A percentile compares a stretch with the other conserved stretches of the same genome.
Evolutionary conservation across 64 coral and sea anemone genomes (phyloP).

Genomic region (Porites australiensis): DNA sequence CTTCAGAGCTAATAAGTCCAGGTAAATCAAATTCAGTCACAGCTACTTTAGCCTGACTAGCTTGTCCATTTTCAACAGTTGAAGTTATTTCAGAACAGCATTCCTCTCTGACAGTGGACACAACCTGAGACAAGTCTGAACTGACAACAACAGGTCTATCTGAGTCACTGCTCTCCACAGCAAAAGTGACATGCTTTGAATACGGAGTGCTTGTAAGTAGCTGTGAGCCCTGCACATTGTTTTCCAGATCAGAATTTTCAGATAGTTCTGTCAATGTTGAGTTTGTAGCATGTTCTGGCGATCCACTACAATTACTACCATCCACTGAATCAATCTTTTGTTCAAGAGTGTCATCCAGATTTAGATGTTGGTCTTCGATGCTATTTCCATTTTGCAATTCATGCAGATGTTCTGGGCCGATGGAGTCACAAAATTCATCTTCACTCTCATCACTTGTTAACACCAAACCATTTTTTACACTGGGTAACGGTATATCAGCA

Average conservation of each 20-base stretch:
- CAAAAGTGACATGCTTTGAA: conserved; percentile 93
- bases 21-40: not conserved
- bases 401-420: conserved; percentile 87
- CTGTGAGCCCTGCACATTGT: conserved; percentile 18
- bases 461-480: not conserved
- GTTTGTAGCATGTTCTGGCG: conserved; percentile 41
- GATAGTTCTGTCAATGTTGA: conserved; percentile 78
- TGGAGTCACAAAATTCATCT: conserved; percentile 93
- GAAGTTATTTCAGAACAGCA: conserved; percentile 14
- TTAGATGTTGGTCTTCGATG: not conserved
- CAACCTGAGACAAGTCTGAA: conserved; percentile 20
- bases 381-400: conserved; percentile 49
- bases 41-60: not conserved
- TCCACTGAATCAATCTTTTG: not conserved
- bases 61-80: conserved; percentile 15
- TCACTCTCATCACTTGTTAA: conserved; percentile 90
- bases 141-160: not conserved
- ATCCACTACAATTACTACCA: conserved; percentile 9
- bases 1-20: not conserved
- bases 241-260: conserved; percentile 85
- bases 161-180: conserved; percentile 26
- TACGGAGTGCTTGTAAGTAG: conserved; percentile 85
- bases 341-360: conserved; percentile 29
- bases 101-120: conserved; percentile 6
- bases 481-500: not conserved